Evolutionary conservation across 2,797 vertebrate genomes (phyloP), one percentile per base, ranked within the genome.

Genomic region (Prionace glauca): DNA sequence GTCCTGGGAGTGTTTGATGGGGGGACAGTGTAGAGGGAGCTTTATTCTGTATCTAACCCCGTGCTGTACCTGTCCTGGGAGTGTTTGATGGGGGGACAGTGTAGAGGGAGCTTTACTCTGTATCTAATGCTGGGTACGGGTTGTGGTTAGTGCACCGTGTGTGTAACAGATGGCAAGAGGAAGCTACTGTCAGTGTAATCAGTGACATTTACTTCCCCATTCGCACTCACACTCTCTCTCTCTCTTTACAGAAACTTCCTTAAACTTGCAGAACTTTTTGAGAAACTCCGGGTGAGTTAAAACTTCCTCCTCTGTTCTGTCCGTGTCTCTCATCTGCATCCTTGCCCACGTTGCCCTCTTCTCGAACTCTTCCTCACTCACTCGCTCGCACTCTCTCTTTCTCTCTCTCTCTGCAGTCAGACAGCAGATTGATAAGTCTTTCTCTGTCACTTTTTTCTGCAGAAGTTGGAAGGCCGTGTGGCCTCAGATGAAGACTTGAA

Each of bases 191-290:
- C 62, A 65, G 60, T 12, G 12, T 16, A n/a, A 77, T 11, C 56
- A 4, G 29, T 41, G 10, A 92, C 2, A 24, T 41, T n/a, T 12
- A 22, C 5, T 22, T 24, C 32, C 32, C 16, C 22, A 32, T 36
- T 41, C 18, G 22, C 36, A 5, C 12, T 20, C 2, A 41, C 41
- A 1, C 18, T 22, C 29, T 86, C 32, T 67, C 1, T 95, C 41
- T 72, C 4, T 60, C 71, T 93, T 96, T 74, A 67, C 96, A 96
- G 95, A 95, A 96, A 95, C 72, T 96, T 96, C 95, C 95, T 96
- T 67, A 96, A 96, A 41, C 62, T 96, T 91, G 95, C 96, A 79
- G 96, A 96, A 50, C 94, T 96, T 60, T 97, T 96, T 91, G 96
- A 96, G 91, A 45, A 77, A 2, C 84, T 96, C 65, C 95, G 96